Percentiles rank a stretch among this genome's conserved stretches.
These are phyloP conservation scores for Rotaria sp. DNA, from an alignment of 2,888 invertebrate species.

Conservation along the genomic window DNA sequence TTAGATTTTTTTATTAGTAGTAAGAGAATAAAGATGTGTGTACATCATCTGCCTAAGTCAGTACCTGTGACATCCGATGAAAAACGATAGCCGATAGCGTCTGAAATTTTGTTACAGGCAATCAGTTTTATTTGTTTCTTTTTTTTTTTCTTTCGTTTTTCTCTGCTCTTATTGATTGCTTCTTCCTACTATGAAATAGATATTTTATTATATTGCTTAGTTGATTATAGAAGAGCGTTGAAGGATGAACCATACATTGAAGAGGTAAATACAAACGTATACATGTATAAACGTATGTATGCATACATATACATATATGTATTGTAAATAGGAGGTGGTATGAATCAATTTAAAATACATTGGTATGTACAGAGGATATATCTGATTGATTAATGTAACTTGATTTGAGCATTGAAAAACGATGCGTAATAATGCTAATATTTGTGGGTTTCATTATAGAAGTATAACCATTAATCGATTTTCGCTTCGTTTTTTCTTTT, in stretches of 20 bases:
- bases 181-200: neutral
- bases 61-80: neutral
- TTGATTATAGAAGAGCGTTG: neutral
- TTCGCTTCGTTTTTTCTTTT: neutral
- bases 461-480: neutral
- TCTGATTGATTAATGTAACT: neutral
- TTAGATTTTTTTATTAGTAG: neutral
- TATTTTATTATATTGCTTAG: slow-evolving; percentile 3
- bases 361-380: neutral
- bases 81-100: neutral
- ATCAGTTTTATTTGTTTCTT: neutral
- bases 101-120: neutral
- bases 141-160: neutral
- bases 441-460: neutral
- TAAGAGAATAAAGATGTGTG: neutral
- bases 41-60: neutral
- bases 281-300: neutral
- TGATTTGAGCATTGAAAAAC: neutral
- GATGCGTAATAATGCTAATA: neutral
- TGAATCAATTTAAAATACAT: slow-evolving; percentile 19
- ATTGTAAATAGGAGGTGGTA: neutral
- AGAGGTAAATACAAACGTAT: neutral
- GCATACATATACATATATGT: neutral
- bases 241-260: neutral
- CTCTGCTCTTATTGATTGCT: neutral